Percentiles rank a stretch among this genome's conserved stretches.
These are phyloP conservation scores for Allolobophora icterica DNA, from an alignment of 2,888 invertebrate species.

Conservation along the genomic window DNA sequence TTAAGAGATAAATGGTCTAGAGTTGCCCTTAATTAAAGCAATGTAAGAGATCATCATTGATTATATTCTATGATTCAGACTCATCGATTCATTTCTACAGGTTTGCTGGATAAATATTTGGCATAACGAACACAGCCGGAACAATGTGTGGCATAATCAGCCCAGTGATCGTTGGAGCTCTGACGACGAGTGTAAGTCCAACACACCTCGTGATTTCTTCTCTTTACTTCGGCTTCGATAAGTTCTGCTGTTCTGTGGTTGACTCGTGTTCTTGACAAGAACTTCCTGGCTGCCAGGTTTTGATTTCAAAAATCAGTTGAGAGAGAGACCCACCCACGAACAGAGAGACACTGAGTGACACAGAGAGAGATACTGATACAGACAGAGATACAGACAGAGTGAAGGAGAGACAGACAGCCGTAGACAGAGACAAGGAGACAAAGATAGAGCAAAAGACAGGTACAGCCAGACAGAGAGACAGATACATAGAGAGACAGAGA, in stretches of 20 bases:
- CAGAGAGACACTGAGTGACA: too few relatives aligned
- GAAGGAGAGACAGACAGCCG: not conserved
- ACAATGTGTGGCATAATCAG: conserved; percentile 49
- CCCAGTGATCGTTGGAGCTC: conserved; percentile 40
- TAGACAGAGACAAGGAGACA: too few relatives aligned
- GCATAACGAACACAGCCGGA: conserved; percentile 49
- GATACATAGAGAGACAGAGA: too few relatives aligned
- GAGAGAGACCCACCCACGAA: too few relatives aligned
- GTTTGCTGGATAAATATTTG: conserved; percentile 48
- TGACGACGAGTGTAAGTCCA: too few relatives aligned
- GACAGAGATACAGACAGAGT: not conserved
- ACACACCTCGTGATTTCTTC: too few relatives aligned
- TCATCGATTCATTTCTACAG: not conserved
- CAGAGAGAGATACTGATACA: too few relatives aligned
- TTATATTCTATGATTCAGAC: not conserved
- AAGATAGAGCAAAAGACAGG: too few relatives aligned
- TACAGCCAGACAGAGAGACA: too few relatives aligned
- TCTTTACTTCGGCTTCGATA: not conserved
- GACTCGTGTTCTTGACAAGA: too few relatives aligned
- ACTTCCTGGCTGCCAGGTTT: not conserved
- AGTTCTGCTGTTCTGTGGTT: too few relatives aligned
- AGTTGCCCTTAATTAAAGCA: not conserved
- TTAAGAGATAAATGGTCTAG: not conserved
- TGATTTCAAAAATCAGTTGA: not conserved
- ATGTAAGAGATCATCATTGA: not conserved